A percentile compares a stretch with the other conserved stretches of the same genome.
Conservation (phyloP, 1,140 invertebrate species). For the Euwallacea similis region DNA sequence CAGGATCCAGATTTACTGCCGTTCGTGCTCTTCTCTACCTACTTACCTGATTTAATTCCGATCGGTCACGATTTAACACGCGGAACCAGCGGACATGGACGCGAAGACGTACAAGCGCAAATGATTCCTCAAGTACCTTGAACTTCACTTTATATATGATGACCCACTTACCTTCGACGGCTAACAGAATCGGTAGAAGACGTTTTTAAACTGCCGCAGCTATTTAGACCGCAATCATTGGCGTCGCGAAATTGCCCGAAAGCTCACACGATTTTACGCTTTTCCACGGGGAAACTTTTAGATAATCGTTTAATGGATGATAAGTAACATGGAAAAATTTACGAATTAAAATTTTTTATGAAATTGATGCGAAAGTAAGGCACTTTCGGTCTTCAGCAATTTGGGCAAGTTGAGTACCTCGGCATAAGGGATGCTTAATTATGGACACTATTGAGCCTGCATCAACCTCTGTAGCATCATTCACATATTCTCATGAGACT, state of each 20-base stretch:
- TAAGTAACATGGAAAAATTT: too few species aligned
- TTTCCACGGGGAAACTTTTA: too few species aligned
- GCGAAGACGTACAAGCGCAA: slow-evolving; percentile 44
- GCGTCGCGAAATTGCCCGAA: slow-evolving; percentile 26
- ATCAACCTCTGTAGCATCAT: too few species aligned
- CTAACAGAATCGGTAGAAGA: slow-evolving; percentile 34
- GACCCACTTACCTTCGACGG: slow-evolving; percentile 56
- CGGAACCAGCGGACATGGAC: slow-evolving; percentile 36
- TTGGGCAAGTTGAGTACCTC: too few species aligned
- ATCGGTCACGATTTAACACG: slow-evolving; percentile 18
- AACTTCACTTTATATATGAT: slow-evolving; percentile 60
- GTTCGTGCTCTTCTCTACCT: slow-evolving; percentile 10
- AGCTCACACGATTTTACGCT: neutral
- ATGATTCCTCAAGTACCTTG: slow-evolving; percentile 56
- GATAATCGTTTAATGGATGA: too few species aligned
- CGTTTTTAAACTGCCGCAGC: slow-evolving; percentile 30
- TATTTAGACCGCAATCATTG: slow-evolving; percentile 31
- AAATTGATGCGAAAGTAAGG: too few species aligned
- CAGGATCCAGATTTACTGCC: neutral
- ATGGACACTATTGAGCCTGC: too few species aligned
- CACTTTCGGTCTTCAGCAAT: too few species aligned
- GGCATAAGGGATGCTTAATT: too few species aligned
- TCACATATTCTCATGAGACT: too few species aligned
- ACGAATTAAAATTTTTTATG: too few species aligned
- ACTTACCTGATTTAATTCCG: slow-evolving; percentile 25